Percentiles rank a stretch among this genome's conserved stretches.
Conservation (phyloP, 2,113 vertebrate species). For the Cariama cristata region DNA sequence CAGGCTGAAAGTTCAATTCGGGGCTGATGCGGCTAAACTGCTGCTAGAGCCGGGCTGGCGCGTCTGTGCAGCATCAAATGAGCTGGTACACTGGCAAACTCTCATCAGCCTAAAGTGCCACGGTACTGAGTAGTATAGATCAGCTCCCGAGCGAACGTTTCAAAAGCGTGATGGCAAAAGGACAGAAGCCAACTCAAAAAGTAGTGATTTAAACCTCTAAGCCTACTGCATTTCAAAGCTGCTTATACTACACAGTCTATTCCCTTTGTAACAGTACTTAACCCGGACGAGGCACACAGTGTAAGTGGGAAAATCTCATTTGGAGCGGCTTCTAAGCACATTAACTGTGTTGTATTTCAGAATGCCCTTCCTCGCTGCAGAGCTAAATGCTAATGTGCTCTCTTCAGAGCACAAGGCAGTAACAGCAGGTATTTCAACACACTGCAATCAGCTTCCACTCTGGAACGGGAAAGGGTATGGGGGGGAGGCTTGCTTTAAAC, state of each 20-base stretch:
- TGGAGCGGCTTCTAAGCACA: not conserved
- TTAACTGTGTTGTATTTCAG: not conserved
- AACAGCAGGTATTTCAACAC: not conserved
- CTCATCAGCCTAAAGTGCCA: not conserved
- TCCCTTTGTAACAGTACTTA: constrained; percentile 17
- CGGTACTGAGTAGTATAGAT: rapidly evolving
- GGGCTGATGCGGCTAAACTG: not conserved
- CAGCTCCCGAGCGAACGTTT: not conserved
- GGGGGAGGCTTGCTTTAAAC: not conserved
- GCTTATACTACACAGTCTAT: not conserved
- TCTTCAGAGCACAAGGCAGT: not conserved
- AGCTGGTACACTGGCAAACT: not conserved
- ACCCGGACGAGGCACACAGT: not conserved
- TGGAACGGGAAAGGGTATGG: not conserved
- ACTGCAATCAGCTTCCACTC: not conserved
- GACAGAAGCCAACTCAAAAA: not conserved
- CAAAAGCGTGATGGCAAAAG: not conserved
- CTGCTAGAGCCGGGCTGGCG: not conserved
- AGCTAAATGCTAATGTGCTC: not conserved
- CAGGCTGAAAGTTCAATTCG: not conserved
- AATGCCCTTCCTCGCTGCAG: not conserved
- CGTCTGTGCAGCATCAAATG: not conserved
- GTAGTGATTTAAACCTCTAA: not conserved
- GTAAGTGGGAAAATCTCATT: not conserved
- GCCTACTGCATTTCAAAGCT: not conserved